phyloP scores from a whole-genome alignment of 2,888 invertebrate genomes.

The Oxystoma pomonae region DNA sequence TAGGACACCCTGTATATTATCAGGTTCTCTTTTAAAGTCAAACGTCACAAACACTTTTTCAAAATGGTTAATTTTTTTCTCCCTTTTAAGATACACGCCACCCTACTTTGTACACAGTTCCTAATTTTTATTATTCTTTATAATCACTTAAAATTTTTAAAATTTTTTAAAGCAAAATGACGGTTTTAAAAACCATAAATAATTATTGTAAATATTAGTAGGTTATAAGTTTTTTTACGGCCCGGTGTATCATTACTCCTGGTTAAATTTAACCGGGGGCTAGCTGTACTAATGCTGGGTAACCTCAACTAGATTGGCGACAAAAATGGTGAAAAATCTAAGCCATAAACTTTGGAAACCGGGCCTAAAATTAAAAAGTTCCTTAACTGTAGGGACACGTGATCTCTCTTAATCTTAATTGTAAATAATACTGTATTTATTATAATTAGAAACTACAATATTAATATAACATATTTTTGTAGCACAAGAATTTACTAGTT shows the following conservation, averaged over 20 bases:
- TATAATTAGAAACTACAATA: neutral
- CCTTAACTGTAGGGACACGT: neutral
- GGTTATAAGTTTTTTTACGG: conserved; percentile 22
- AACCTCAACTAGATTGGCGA: too few species aligned
- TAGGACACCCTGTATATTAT: too few species aligned
- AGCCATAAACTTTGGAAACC: too few species aligned
- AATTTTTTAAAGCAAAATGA: too few species aligned
- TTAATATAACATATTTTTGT: neutral
- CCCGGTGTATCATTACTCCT: too few species aligned
- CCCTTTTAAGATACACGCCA: neutral
- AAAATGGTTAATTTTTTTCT: neutral
- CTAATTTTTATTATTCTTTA: conserved; percentile 22
- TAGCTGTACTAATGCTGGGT: too few species aligned
- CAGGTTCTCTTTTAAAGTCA: conserved; percentile 2
- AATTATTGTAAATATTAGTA: conserved; percentile 25
- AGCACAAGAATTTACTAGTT: neutral
- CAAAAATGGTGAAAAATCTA: too few species aligned
- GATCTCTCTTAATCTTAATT: neutral
- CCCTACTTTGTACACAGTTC: conserved; percentile 21
- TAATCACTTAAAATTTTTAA: conserved; percentile 21
- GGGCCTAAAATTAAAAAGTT: neutral
- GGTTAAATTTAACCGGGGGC: too few species aligned
- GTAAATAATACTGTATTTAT: neutral
- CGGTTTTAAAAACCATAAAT: conserved; percentile 17
- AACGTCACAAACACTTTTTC: neutral